Base-by-base conservation (phyloP, 53 echinoderm and acorn worm genomes). In the Holothuria leucospilota region DNA sequence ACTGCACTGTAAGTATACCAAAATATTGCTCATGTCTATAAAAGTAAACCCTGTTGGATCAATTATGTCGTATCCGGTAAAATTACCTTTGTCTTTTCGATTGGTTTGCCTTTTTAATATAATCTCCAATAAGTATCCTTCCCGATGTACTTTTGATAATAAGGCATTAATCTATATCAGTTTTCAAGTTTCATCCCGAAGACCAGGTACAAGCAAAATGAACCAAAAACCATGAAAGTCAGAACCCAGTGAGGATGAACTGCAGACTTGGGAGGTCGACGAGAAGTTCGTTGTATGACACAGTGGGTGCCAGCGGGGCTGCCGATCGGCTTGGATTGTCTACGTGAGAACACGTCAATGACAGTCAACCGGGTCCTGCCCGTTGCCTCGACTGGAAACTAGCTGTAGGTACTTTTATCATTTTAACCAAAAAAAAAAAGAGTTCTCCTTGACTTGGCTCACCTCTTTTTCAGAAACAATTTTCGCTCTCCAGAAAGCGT, bases 291-390 rank as follows among this genome's bases (percentile, higher is more conserved):
- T 72, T 72, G 72, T 72, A 30, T 39, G n/a, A 46, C 34, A 8
- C 72, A 72, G 72, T 46, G 40, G 39, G 72, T 41, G 39, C 41
- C 72, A 72, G 72, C 72, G 72, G 72, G 72, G 72, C 49, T 39
- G 21, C 72, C 38, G 23, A 30, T 23, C 39, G 38, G 39, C 72
- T 72, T 46, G 72, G 34, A 6, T 20, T 51, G 75, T 52, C 25
- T 75, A 75, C 75, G 75, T 75, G 75, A 75, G 75, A 75, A 49
- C 75, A 75, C 51, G 75, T 42, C 75, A 52, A 23, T 75, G 75
- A 52, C 75, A 23, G 75, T 7, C 26, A 11, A 52, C 24, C 24
- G 27, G 24, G 25, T 70, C 53, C 25, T 75, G 75, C 75, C 51
- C 39, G 21, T 26, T 52, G 51, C 25, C 28, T 24, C 49, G 23